Evolutionary conservation across 2,888 invertebrate genomes (phyloP).

Genomic region (Sminthurides aquaticus): DNA sequence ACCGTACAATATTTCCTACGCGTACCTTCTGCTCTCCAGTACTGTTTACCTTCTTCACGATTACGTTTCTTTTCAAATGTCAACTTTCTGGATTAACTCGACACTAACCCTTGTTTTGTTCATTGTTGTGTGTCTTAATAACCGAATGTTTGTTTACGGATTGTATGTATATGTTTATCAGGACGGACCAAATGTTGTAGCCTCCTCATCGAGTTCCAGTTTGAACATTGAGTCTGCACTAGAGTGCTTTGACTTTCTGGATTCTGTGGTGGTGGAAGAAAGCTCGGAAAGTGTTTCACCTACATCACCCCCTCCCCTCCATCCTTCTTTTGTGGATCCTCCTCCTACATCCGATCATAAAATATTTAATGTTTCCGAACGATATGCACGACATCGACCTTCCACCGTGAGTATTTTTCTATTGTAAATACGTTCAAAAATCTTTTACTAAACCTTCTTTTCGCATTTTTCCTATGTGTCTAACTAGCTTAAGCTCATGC

Average conservation of each 20-base stretch:
- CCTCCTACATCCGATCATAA: slow-evolving; percentile 15
- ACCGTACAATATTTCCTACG: too few relatives aligned
- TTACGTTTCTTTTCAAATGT: too few relatives aligned
- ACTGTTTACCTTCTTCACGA: too few relatives aligned
- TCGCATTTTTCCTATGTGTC: too few relatives aligned
- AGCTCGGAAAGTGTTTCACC: slow-evolving; percentile 3
- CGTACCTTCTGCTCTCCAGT: too few relatives aligned
- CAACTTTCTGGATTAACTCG: not conserved
- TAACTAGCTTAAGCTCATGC: too few relatives aligned
- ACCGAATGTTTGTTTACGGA: too few relatives aligned
- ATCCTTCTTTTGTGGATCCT: slow-evolving; percentile 7
- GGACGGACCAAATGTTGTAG: slow-evolving; percentile 17
- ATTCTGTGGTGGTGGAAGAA: slow-evolving; percentile 46
- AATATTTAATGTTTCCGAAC: slow-evolving; percentile 22
- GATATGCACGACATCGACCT: slow-evolving; percentile 17
- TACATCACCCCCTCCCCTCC: slow-evolving; percentile 4
- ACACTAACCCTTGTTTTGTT: not conserved
- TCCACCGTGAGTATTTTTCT: slow-evolving; percentile 19
- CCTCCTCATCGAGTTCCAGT: slow-evolving; percentile 47
- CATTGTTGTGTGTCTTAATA: not conserved
- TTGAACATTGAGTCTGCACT: slow-evolving; percentile 51
- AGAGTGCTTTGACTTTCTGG: slow-evolving; percentile 52
- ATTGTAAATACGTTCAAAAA: too few relatives aligned
- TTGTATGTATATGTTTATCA: too few relatives aligned
- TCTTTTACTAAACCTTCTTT: too few relatives aligned